Conservation (phyloP, 1,140 invertebrate genomes). For the Caenorhabditis briggsae region DNA sequence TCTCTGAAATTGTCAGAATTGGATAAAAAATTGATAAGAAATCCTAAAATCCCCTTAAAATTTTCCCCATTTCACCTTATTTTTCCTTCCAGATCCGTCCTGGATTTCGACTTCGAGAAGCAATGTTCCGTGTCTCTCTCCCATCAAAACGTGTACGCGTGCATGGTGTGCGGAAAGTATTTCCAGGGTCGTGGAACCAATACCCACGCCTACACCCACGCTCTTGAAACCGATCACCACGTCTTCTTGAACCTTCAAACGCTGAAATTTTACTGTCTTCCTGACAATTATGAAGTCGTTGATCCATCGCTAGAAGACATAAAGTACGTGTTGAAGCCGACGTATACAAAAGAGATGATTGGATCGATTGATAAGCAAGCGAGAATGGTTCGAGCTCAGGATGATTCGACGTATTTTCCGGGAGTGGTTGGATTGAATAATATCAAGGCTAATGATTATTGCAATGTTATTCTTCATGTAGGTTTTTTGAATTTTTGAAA, state of each 20-base stretch:
- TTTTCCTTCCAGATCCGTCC: conserved; percentile 83
- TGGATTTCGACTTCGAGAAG: conserved; percentile 99
- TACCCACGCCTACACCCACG: conserved; percentile 98
- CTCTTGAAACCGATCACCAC: conserved; percentile 95
- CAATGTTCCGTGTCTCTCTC: conserved; percentile 97
- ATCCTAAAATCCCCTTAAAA: no score
- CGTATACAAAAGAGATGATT: conserved; percentile 84
- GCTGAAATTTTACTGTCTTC: conserved; percentile 97
- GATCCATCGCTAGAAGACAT: conserved; percentile 99
- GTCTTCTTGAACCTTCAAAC: conserved; percentile 97
- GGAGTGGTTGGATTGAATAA: conserved; percentile 92
- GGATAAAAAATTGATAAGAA: no score
- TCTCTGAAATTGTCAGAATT: no score
- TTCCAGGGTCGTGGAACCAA: conserved; percentile 97
- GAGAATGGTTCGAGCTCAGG: conserved; percentile 92
- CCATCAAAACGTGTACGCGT: conserved; percentile 99
- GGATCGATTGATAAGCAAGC: conserved; percentile 37
- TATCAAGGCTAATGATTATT: conserved; percentile 99
- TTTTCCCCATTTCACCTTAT: neutral
- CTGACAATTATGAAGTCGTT: conserved; percentile 99
- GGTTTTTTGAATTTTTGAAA: conserved; percentile 60
- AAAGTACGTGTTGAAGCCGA: conserved; percentile 98
- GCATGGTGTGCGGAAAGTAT: conserved; percentile 98
- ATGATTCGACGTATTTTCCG: conserved; percentile 94
- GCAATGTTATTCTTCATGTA: conserved; percentile 96